Conservation (phyloP, 2,113 vertebrate species). For the Brachionichthys hirsutus region DNA sequence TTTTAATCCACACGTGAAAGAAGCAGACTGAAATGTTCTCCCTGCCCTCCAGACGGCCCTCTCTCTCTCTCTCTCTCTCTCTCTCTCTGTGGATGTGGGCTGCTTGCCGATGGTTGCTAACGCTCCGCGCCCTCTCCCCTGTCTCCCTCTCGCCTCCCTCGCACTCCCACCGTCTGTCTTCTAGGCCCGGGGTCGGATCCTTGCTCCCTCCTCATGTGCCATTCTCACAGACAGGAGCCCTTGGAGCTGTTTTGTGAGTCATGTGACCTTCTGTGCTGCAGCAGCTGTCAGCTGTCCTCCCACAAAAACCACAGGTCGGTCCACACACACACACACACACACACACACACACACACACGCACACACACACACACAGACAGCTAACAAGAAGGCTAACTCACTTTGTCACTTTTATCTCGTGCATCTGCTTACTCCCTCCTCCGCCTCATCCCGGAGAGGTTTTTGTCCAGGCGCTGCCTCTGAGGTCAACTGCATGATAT, state of each 20-base stretch:
- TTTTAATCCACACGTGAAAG: too few relatives aligned
- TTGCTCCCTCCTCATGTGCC: slow-evolving; percentile 75
- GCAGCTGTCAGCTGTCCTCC: slow-evolving; percentile 82
- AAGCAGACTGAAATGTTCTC: too few relatives aligned
- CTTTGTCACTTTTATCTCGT: slow-evolving; percentile 65
- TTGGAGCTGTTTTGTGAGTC: slow-evolving; percentile 83
- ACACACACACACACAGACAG: slow-evolving; percentile 59
- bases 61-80: too few relatives aligned
- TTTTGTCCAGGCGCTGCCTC: slow-evolving; percentile 51
- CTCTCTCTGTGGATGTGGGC: too few relatives aligned
- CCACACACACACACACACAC: slow-evolving; percentile 54
- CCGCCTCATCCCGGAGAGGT: slow-evolving; percentile 55
- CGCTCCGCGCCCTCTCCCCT: too few relatives aligned
- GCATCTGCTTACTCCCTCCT: slow-evolving; percentile 67
- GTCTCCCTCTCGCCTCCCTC: slow-evolving; percentile 2
- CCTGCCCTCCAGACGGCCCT: too few relatives aligned
- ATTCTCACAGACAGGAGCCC: slow-evolving; percentile 80
- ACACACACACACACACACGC: slow-evolving; percentile 44
- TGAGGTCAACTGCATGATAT: slow-evolving; percentile 70
- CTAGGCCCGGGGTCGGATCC: slow-evolving; percentile 73
- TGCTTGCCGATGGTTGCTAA: too few relatives aligned
- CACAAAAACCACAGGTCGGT: slow-evolving; percentile 84
- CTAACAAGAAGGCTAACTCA: slow-evolving; percentile 48
- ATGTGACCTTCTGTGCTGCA: slow-evolving; percentile 83
- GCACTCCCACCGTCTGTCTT: slow-evolving; percentile 23